These are phyloP conservation scores for Phasia obesa DNA, from an alignment of 2,888 invertebrate species.

Conservation along the genomic window DNA sequence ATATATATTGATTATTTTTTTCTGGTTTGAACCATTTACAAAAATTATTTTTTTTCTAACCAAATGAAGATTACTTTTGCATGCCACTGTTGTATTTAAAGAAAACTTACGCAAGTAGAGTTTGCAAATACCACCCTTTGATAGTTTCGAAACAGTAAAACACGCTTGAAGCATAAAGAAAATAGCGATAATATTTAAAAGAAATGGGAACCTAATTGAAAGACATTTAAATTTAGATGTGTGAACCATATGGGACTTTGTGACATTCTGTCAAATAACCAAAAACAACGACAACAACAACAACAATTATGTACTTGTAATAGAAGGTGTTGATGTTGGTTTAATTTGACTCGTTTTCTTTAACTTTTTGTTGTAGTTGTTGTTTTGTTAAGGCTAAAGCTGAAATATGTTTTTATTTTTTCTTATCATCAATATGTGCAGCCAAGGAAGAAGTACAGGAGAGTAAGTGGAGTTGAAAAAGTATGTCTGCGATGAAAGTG, in stretches of 20 bases:
- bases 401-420: constrained; percentile 24
- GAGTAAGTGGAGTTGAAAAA: constrained; percentile 23
- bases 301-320: background rate
- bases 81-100: constrained; percentile 14
- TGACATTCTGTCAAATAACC: constrained; percentile 45
- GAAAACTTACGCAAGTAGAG: constrained; percentile 47
- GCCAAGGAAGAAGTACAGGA: constrained; percentile 34
- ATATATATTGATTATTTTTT: no score
- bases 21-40: no score
- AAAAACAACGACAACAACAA: constrained; percentile 24
- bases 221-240: constrained; percentile 53
- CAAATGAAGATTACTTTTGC: constrained; percentile 6
- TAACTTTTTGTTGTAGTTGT: background rate
- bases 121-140: constrained; percentile 49
- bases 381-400: constrained; percentile 16
- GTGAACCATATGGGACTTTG: constrained; percentile 63
- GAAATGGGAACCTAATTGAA: constrained; percentile 50
- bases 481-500: constrained; percentile 13
- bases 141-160: constrained; percentile 37
- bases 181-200: constrained; percentile 58
- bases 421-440: constrained; percentile 62
- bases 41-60: no score
- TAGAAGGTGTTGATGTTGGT: constrained; percentile 61
- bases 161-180: constrained; percentile 34
- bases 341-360: constrained; percentile 45